phyloP scores from a whole-genome alignment of 2,797 vertebrate species.

The Macropus fuliginosus region DNA sequence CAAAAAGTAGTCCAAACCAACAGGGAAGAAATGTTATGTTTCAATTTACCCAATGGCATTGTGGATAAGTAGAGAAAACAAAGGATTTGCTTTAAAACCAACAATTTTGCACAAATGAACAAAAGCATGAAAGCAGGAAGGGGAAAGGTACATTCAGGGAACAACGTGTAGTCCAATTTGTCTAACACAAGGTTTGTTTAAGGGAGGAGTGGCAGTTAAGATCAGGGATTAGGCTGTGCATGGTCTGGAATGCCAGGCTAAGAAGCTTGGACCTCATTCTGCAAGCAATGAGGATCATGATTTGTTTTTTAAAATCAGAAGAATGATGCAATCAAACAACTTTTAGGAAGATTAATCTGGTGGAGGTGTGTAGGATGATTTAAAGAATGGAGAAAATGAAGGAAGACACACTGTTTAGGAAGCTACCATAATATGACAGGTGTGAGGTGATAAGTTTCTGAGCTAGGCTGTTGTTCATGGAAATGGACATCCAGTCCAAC shows the following conservation, averaged over 20 bases:
- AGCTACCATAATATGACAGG: neutral
- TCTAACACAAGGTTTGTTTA: neutral
- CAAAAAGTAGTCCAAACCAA: neutral
- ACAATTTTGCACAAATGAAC: neutral
- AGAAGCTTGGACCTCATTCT: slow-evolving; percentile 27
- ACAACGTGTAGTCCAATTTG: neutral
- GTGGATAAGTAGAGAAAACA: neutral
- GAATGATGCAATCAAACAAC: neutral
- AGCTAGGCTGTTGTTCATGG: neutral
- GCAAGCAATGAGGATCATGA: slow-evolving; percentile 18
- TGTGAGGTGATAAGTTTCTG: neutral
- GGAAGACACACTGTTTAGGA: neutral
- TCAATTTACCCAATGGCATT: neutral
- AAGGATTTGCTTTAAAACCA: neutral
- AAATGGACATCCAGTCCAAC: neutral
- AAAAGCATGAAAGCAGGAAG: neutral
- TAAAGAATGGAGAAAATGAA: neutral
- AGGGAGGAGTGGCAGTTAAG: neutral
- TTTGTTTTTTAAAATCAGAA: slow-evolving; percentile 32
- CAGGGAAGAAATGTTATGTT: neutral
- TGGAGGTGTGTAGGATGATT: neutral
- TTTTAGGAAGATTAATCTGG: neutral
- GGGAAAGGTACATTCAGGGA: neutral
- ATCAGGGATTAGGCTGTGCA: neutral
- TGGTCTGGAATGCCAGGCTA: neutral